A percentile compares a stretch with the other conserved stretches of the same genome.
Evolutionary conservation across 2,113 vertebrate species (phyloP).

Genomic region (Burhinus oedicnemus): DNA sequence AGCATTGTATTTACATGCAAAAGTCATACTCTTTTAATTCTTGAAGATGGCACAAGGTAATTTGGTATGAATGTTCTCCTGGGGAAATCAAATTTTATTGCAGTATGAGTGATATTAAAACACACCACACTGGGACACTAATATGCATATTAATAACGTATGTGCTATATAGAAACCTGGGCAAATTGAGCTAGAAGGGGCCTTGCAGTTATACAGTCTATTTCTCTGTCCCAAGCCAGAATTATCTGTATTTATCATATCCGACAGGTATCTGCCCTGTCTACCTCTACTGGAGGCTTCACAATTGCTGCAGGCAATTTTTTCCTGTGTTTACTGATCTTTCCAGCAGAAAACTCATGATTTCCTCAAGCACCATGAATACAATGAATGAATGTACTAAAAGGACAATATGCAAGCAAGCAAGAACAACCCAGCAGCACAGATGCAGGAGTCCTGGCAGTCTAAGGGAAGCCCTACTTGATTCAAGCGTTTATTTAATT

Average conservation of each 20-base stretch:
- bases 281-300: background rate
- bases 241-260: background rate
- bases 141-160: background rate
- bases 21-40: background rate
- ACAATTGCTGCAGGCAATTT: background rate
- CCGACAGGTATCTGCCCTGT: background rate
- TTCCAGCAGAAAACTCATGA: background rate
- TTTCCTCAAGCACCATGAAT: background rate
- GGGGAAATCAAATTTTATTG: background rate
- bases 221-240: background rate
- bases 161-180: background rate
- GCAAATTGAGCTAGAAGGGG: background rate
- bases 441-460: background rate
- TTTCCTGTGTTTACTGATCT: background rate
- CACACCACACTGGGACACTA: background rate
- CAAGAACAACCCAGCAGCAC: background rate
- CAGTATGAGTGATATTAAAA: background rate
- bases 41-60: background rate
- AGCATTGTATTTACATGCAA: background rate
- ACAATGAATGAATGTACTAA: background rate
- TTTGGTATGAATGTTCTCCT: background rate
- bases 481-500: background rate
- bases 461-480: background rate
- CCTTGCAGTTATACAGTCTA: background rate
- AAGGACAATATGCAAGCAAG: background rate